Base-by-base conservation (phyloP, 2,113 vertebrate genomes). In the Hemibagrus wyckioides region DNA sequence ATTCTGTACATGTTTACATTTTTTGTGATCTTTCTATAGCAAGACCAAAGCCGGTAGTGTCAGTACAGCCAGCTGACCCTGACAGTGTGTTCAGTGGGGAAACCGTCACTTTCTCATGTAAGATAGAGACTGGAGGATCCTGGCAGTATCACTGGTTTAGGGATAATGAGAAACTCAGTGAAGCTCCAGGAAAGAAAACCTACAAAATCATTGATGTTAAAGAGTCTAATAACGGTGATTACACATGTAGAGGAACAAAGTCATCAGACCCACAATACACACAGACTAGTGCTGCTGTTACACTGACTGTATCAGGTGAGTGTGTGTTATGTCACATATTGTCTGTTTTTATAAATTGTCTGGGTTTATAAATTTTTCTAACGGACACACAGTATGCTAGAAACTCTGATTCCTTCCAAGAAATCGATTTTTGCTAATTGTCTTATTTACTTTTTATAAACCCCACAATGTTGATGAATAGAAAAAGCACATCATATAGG, bases 281-380 rank as follows among this genome's bases (percentile, higher is more conserved):
- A 76, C 10, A 50, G 11, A 76, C 13, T 10, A 76, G 41, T 76
- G 41, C 13, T 48, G 39, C 73, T 76, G 41, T 50, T 76, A 76
- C 41, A 76, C 41, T 76, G 23, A 48, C 73, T 76, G 73, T 76
- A 50, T 50, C 73, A 50, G 73, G 73, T 76, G 73, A 76, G 73
- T 76, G 73, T n/a, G 73, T 67, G 15, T 67, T 67, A 67, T 33
- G 1, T 67, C 63, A 67, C 30, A 67, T 6, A 67, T 17, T 67
- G 63, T 67, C 13, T 30, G n/a, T 33, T 67, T 0, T 11, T 63
- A 7, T 10, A n/a, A 63, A 59, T 4, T 59, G 57, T 59, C 23
- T 6, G 25, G 19, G 8, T 25, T 21, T 59, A 59, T 59, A n/a
- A n/a, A n/a, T 59, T 25, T 59, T 17, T 54, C 52, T 10, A 2